phyloP scores from a whole-genome alignment of 2,113 vertebrate genomes.

The Nansenia antarctica region DNA sequence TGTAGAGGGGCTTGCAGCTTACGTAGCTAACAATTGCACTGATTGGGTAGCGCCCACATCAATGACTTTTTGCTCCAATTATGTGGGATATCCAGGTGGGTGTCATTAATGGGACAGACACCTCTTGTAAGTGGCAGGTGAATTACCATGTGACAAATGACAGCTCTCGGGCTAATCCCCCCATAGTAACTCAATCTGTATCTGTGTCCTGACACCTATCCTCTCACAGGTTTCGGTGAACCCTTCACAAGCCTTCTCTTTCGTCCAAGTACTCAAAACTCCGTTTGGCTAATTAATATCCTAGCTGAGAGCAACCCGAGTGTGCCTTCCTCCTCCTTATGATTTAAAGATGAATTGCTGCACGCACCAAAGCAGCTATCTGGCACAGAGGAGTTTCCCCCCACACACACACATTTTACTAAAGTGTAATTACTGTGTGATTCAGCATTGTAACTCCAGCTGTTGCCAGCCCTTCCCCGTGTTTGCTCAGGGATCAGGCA shows the following conservation, averaged over 20 bases:
- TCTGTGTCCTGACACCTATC: not conserved
- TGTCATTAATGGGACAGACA: not conserved
- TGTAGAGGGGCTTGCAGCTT: not conserved
- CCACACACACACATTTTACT: not conserved
- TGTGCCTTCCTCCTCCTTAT: not conserved
- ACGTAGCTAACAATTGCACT: not conserved
- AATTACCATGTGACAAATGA: not conserved
- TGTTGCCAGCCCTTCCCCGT: not conserved
- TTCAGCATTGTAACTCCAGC: not conserved
- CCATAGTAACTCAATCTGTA: not conserved
- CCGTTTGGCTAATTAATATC: not conserved
- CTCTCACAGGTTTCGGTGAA: not conserved
- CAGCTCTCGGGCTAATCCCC: not conserved
- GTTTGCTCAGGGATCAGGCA: not conserved
- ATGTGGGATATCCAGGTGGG: too few relatives aligned
- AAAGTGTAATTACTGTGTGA: not conserved
- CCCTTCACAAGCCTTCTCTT: not conserved
- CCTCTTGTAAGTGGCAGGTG: not conserved
- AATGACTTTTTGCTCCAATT: too few relatives aligned
- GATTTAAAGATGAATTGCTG: conserved; percentile 4
- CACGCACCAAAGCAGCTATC: not conserved
- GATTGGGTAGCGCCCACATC: too few relatives aligned
- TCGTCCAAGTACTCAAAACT: not conserved
- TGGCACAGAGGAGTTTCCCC: not conserved
- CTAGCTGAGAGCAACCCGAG: not conserved